These are phyloP conservation scores for Neopelma chrysocephalum DNA, from an alignment of 2,797 vertebrate genomes.

Conservation along the genomic window DNA sequence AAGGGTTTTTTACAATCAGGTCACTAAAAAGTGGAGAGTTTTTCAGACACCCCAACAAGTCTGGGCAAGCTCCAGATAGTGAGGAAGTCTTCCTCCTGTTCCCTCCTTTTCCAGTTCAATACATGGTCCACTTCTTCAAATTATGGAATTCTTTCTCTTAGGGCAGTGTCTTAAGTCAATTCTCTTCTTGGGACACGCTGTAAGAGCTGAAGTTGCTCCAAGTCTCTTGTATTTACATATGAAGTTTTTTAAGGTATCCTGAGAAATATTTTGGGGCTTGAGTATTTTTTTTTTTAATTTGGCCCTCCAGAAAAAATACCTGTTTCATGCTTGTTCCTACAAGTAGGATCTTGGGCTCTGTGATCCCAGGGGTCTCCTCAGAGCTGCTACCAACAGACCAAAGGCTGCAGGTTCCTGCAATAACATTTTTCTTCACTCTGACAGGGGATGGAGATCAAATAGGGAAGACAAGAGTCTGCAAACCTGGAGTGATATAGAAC, in stretches of 20 bases:
- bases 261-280: not conserved
- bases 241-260: not conserved
- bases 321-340: not conserved
- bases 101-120: not conserved
- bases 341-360: not conserved
- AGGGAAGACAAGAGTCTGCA: not conserved
- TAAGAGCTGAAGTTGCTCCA: not conserved
- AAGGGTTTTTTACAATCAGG: not conserved
- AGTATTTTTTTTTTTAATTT: not conserved
- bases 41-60: not conserved
- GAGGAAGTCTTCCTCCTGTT: not conserved
- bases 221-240: not conserved
- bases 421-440: not conserved
- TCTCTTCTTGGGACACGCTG: not conserved
- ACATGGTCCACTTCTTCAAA: not conserved
- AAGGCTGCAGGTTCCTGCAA: not conserved
- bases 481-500: not conserved
- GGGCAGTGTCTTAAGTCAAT: not conserved
- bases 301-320: not conserved
- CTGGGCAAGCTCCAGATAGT: not conserved
- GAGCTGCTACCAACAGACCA: not conserved
- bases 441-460: not conserved
- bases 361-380: not conserved
- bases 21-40: not conserved
- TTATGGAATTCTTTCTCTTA: not conserved